Conservation (phyloP, 2,888 invertebrate genomes). For the Lampropteryx suffumata region DNA sequence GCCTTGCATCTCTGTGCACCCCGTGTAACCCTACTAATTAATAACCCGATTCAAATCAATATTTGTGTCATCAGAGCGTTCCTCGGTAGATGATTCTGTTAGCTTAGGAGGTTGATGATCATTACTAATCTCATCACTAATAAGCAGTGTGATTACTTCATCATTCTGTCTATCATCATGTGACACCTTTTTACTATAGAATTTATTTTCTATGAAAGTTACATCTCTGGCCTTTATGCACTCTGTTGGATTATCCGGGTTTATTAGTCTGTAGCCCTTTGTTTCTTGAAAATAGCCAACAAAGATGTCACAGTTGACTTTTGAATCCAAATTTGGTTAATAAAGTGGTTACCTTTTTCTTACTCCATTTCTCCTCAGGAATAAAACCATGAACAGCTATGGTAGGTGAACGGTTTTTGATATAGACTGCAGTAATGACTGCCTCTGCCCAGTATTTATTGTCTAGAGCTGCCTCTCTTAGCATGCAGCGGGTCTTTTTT, state of each 20-base stretch:
- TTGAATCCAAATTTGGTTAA: not conserved
- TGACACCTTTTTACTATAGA: not conserved
- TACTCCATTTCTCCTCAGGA: no score
- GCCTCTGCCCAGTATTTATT: no score
- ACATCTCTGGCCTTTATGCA: not conserved
- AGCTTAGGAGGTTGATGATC: no score
- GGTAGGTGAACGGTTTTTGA: no score
- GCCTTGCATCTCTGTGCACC: no score
- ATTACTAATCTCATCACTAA: no score
- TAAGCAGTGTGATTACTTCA: no score
- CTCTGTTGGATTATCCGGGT: not conserved
- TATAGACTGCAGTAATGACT: not conserved
- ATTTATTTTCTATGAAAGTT: not conserved
- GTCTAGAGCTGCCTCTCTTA: not conserved
- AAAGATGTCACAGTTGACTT: not conserved
- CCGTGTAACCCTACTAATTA: no score
- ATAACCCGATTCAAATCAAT: no score
- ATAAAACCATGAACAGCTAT: no score
- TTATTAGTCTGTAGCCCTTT: not conserved
- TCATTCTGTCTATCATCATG: no score
- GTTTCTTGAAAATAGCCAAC: not conserved
- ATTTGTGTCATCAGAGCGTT: not conserved
- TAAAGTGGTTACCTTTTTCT: no score
- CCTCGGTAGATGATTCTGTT: not conserved
- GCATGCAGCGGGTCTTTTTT: constrained; percentile 8